Percentiles rank a stretch among this genome's conserved stretches.
These are phyloP conservation scores for Rhinolophus ferrumequinum DNA, from an alignment of 2,113 vertebrate species.

Conservation along the genomic window DNA sequence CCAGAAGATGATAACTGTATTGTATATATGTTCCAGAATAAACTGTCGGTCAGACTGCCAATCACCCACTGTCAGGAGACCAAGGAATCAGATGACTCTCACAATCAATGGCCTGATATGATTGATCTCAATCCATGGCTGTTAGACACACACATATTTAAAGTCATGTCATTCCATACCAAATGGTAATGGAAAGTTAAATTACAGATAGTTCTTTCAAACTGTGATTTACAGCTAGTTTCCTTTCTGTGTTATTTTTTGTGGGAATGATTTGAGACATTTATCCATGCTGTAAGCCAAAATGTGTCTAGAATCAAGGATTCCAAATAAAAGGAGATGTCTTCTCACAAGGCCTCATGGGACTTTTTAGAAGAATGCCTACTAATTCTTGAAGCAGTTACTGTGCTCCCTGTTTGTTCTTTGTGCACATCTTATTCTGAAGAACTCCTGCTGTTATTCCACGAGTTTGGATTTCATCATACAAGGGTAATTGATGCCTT, in stretches of 20 bases:
- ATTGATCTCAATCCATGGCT: not conserved
- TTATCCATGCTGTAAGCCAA: not conserved
- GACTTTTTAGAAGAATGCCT: conserved; percentile 35
- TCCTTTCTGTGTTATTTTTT: conserved; percentile 70
- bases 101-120: not conserved
- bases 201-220: conserved; percentile 78
- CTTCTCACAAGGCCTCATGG: not conserved
- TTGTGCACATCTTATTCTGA: not conserved
- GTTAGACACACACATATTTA: not conserved
- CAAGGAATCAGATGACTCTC: not conserved
- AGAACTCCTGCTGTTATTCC: not conserved
- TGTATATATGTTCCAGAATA: not conserved
- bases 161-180: conserved; percentile 70
- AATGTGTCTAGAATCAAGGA: conserved; percentile 50
- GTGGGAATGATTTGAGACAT: conserved; percentile 22
- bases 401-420: not conserved
- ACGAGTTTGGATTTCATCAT: not conserved
- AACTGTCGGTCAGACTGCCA: not conserved
- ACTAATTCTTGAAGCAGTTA: conserved; percentile 17
- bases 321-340: conserved; percentile 37
- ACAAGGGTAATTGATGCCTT: not conserved
- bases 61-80: not conserved
- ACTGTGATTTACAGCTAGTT: conserved; percentile 71
- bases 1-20: not conserved
- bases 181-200: conserved; percentile 72